Base-by-base conservation (phyloP, 1,140 invertebrate species). In the Drosophila lowei region DNA sequence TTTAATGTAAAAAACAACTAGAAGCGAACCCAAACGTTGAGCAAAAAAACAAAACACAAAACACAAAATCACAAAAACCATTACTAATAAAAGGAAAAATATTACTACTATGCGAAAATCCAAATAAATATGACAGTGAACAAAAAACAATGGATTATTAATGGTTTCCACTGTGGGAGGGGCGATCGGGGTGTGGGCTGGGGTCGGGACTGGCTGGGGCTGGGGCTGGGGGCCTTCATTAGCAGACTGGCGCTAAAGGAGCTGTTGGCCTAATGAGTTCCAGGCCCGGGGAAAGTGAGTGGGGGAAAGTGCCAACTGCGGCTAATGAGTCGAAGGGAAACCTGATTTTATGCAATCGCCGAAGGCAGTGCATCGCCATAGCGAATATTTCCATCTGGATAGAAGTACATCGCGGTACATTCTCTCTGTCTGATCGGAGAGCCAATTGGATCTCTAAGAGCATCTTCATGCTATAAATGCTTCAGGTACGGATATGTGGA, bases 31-130 rank as follows among this genome's bases (percentile, higher is more conserved):
- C 60, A 55, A 76, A 78, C 23, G 60, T 54, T 74, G 55, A 74
- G 53, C 71, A 60, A 64, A 71, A 70, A 72, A 63, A 21, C 21
- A 21, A 23, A 66, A 57, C 59, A 44, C 71, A 60, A 64, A 71
- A 70, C 68, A 63, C 18, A 18, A 18, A 18, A 18, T 2, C 18
- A 18, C 18, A 21, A 64, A 80, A 77, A 52, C 60, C 63, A 65
- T 65, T 79, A 79, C 76, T 79, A 83, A 83, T 83, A 65, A 84
- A 73, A 71, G 21, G 48, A 55, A 81, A 76, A 68, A 77, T 86
- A 86, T 88, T 75, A 86, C 78, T 81, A 86, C 73, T 80, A 86
- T 85, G 81, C 81, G 54, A 86, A 77, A 86, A 86, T 86, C 81
- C 77, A 85, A 77, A 85, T 85, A 85, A 85, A 85, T 85, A 80